Evolutionary conservation across 30 jellyfish, hydroid and myxozoan genomes (phyloP).

Genomic region (Aurelia aurita complex sp. Pacific): DNA sequence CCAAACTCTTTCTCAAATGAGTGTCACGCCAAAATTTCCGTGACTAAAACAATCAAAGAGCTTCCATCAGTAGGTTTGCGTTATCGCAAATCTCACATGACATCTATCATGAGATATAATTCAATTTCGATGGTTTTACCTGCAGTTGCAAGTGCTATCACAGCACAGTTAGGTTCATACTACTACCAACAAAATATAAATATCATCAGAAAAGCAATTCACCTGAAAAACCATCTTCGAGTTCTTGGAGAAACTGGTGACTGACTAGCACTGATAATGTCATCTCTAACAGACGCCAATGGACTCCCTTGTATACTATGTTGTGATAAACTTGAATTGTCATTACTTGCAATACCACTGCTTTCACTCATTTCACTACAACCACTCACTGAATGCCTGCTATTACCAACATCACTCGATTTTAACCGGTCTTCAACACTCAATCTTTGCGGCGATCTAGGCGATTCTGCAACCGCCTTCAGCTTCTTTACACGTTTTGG

Average conservation of each 20-base stretch:
- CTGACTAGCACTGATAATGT: slow-evolving; percentile 8
- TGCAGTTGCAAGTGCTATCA: too few relatives aligned
- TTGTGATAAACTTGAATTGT: slow-evolving; percentile 68
- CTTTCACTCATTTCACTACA: slow-evolving; percentile 80
- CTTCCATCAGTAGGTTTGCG: too few relatives aligned
- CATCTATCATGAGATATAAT: too few relatives aligned
- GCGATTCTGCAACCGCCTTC: not conserved
- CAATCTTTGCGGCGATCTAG: slow-evolving; percentile 13
- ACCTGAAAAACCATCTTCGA: slow-evolving; percentile 87
- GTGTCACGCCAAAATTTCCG: too few relatives aligned
- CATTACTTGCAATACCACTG: slow-evolving; percentile 83
- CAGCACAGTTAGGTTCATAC: too few relatives aligned
- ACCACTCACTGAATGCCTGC: slow-evolving; percentile 72
- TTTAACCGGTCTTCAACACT: not conserved
- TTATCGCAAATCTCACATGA: too few relatives aligned
- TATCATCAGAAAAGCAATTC: not conserved
- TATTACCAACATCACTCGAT: slow-evolving; percentile 43
- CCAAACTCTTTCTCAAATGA: too few relatives aligned
- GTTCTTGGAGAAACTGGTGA: slow-evolving; percentile 72
- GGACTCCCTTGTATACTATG: slow-evolving; percentile 78
- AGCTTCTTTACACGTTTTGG: not conserved
- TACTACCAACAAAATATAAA: too few relatives aligned
- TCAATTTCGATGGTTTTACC: too few relatives aligned
- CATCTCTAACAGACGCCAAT: slow-evolving; percentile 21
- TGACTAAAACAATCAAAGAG: too few relatives aligned